Evolutionary conservation across 2,888 invertebrate species (phyloP).

Genomic region (Lacanobia oleracea): DNA sequence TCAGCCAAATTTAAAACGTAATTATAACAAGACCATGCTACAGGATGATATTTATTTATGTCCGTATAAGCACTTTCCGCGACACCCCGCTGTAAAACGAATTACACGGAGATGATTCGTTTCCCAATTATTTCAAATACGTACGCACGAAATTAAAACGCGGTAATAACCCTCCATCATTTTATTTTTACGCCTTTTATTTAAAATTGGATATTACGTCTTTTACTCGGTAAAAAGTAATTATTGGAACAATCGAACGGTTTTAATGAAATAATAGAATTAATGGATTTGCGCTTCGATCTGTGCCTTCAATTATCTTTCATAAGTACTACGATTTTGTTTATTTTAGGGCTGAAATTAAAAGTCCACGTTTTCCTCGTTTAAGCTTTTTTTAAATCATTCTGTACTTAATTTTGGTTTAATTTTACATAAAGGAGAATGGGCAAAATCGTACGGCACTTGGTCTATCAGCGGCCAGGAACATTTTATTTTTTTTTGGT

Average conservation of each 20-base stretch:
- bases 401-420: background rate
- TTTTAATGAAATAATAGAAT: slow-evolving; percentile 42
- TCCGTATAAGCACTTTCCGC: background rate
- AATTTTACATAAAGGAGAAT: too few species aligned
- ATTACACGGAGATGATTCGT: background rate
- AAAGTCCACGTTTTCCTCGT: background rate
- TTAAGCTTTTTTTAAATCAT: too few species aligned
- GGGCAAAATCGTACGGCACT: too few species aligned
- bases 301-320: slow-evolving; percentile 18
- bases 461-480: too few species aligned
- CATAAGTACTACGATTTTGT: slow-evolving; percentile 1
- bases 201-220: background rate
- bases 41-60: background rate
- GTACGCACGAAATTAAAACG: slow-evolving; percentile 15
- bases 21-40: background rate
- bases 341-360: background rate
- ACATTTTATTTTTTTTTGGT: too few species aligned
- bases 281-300: slow-evolving; percentile 18
- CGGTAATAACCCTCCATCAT: slow-evolving; percentile 1
- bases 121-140: slow-evolving; percentile 16
- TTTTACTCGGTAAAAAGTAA: slow-evolving; percentile 2
- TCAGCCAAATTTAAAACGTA: background rate
- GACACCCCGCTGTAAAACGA: background rate
- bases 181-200: slow-evolving; percentile 7
- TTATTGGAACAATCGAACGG: slow-evolving; percentile 24